Evolutionary conservation across 64 coral and sea anemone species (phyloP), one percentile per base, ranked within the genome.

Genomic region (Porites lutea): DNA sequence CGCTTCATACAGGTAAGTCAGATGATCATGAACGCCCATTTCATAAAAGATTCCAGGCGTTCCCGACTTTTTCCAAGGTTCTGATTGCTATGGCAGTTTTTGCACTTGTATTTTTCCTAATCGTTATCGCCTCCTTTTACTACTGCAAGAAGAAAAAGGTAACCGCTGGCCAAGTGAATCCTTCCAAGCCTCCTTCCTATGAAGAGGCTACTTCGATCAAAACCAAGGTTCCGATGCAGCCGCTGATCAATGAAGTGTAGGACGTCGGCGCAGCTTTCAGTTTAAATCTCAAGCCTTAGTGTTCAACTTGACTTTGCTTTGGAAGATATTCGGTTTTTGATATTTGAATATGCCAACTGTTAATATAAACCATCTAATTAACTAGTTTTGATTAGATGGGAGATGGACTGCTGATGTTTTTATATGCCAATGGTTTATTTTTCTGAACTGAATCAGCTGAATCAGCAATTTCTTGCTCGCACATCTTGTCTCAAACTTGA

Each of bases 151-250:
- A 48, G 19, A 68, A 69, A 2, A 66, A n/a, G 47, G 16, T 18
- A 4, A 23, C 46, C 43, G 19, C 81, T 69, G 48, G 13, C 81
- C 63, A 84, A 46, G 9, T 84, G 16, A 50, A 84, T 52, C 19
- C 69, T 47, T 37, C 27, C 27, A 67, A 68, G 81, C 81, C 63
- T 67, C 81, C 81, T 2, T 84, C 81, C 63, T 84, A 84, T 52
- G 81, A 84, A 19, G 81, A 84, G 81, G 81, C 19, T 68, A 84
- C 63, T 63, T 52, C 73, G 6, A 76, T 52, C 75, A 78, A 78
- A 19, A 78, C 51, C 75, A 84, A 84, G 48, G 81, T 84, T 47
- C 81, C 81, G 0, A 16, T 51, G 81, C 81, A 68, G 18, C 81
- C 47, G 18, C 81, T 84, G 63, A 4, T 84, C 46, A 52, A 84